Conservation (phyloP, 2,888 invertebrate genomes). For the Ashinkailepas kermadecensis region DNA sequence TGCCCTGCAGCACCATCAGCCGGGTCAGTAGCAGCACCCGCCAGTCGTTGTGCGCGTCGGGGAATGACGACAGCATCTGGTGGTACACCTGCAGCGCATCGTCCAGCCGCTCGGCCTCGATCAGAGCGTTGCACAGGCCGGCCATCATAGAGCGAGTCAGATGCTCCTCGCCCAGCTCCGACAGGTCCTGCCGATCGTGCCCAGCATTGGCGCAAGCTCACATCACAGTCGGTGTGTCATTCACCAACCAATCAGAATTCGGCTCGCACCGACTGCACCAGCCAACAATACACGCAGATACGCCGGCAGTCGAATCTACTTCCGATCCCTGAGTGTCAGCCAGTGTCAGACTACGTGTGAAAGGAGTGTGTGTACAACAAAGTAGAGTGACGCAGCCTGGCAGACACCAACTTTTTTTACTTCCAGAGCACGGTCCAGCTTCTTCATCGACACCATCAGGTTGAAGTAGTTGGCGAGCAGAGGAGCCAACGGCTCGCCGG, state of each 20-base stretch:
- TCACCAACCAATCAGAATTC: too few species aligned
- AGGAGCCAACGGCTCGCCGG: neutral
- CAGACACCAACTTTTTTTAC: neutral
- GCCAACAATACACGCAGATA: too few species aligned
- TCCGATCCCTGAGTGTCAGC: too few species aligned
- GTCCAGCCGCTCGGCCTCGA: conserved; percentile 5
- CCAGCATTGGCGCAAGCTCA: too few species aligned
- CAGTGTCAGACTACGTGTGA: too few species aligned
- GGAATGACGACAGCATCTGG: conserved; percentile 32
- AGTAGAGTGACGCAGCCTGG: neutral
- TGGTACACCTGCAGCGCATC: neutral
- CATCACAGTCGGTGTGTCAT: too few species aligned
- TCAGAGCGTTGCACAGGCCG: neutral
- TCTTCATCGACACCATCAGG: neutral
- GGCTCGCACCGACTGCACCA: too few species aligned
- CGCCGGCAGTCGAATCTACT: too few species aligned
- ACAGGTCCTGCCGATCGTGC: neutral
- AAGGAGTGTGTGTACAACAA: neutral
- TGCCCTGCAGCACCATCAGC: conserved; percentile 44
- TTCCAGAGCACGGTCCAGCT: neutral
- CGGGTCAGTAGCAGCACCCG: conserved; percentile 7
- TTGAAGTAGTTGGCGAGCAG: neutral
- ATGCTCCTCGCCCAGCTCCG: neutral
- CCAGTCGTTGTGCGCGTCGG: conserved; percentile 42
- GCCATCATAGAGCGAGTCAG: neutral